Evolutionary conservation across 2,113 vertebrate genomes (phyloP).

Genomic region (Mormoops blainvillei): DNA sequence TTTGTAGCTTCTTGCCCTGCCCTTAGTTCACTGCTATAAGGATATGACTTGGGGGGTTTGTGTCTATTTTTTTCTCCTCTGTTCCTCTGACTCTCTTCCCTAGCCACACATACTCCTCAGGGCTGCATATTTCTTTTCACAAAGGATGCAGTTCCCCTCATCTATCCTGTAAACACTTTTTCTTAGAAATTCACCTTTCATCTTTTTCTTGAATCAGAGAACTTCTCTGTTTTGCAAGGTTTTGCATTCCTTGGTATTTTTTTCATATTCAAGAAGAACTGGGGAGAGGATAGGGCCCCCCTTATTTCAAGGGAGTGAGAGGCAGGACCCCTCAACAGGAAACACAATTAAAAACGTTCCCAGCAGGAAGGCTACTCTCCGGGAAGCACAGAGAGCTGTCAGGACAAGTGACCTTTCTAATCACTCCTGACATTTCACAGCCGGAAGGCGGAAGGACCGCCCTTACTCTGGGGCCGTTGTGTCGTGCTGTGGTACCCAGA

Average conservation of each 20-base stretch:
- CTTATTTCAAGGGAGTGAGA: neutral
- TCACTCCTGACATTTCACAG: constrained; percentile 70
- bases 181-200: constrained; percentile 9
- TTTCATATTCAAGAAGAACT: neutral
- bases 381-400: constrained; percentile 49
- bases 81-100: neutral
- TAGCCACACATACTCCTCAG: neutral
- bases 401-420: constrained; percentile 74
- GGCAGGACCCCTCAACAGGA: neutral
- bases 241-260: neutral
- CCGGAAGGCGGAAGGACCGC: constrained; percentile 48
- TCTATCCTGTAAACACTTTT: neutral
- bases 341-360: constrained; percentile 48
- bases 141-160: neutral
- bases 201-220: neutral
- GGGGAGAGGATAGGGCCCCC: neutral
- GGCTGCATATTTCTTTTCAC: neutral
- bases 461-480: constrained; percentile 38
- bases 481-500: constrained; percentile 40
- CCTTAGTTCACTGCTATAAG: neutral
- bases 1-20: accelerated
- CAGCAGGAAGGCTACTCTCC: constrained; percentile 54
- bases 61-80: neutral
- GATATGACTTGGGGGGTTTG: neutral
- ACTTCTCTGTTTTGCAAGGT: neutral